These are phyloP conservation scores for Temnothorax unifasciatus DNA, from an alignment of 2,888 invertebrate genomes.

Conservation along the genomic window DNA sequence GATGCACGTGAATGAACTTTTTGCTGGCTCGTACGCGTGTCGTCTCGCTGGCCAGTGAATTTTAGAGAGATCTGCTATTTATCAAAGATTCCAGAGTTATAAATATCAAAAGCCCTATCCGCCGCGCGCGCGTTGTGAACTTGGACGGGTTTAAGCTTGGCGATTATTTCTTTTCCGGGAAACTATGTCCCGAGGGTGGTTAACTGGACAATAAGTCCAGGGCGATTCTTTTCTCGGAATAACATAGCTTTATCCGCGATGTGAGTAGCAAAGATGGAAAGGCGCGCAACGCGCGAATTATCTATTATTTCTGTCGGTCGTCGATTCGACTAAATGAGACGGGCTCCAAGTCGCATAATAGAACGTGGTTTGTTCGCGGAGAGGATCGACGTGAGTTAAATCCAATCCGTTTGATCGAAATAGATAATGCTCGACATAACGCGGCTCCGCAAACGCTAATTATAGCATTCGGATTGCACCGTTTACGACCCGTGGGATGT, in stretches of 20 bases:
- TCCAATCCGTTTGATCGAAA: conserved; percentile 56
- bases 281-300: background rate
- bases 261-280: background rate
- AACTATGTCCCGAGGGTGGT: background rate
- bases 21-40: background rate
- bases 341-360: conserved; percentile 1
- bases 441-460: conserved; percentile 49
- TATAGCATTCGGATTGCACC: conserved; percentile 57
- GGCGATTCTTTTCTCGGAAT: background rate
- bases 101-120: background rate
- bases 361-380: conserved; percentile 26
- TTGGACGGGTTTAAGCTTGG: background rate
- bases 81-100: background rate
- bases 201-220: background rate
- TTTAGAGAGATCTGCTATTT: background rate
- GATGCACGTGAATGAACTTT: background rate
- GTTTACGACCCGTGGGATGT: conserved; percentile 56
- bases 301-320: background rate
- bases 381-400: conserved; percentile 34
- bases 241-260: background rate
- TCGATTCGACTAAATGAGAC: conserved; percentile 7
- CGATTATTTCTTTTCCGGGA: background rate
- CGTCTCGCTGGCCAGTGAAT: background rate
- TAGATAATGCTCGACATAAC: conserved; percentile 55
- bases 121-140: background rate